Evolutionary conservation across 2,888 invertebrate species (phyloP).

Genomic region (Silvanus unidentatus): DNA sequence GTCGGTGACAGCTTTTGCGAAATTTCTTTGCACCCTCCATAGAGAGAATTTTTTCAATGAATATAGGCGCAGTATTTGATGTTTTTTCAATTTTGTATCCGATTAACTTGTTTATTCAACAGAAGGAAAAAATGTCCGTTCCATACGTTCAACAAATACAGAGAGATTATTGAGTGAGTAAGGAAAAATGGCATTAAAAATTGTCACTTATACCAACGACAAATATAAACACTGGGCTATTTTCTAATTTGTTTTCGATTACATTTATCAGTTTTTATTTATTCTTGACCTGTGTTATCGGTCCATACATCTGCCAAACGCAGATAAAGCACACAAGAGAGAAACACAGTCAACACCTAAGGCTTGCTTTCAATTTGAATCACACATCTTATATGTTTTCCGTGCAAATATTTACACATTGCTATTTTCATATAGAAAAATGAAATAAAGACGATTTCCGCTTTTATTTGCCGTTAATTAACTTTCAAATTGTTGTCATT

Average conservation of each 20-base stretch:
- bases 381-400: no score
- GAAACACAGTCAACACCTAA: neutral
- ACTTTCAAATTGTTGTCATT: no score
- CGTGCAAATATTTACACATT: no score
- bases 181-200: no score
- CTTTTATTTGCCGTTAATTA: no score
- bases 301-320: conserved; percentile 12
- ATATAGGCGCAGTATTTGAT: conserved; percentile 33
- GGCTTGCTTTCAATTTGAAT: no score
- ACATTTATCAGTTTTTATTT: conserved; percentile 11
- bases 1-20: conserved; percentile 37
- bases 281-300: conserved; percentile 11
- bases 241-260: conserved; percentile 13
- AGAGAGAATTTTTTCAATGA: conserved; percentile 30
- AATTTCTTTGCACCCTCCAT: no score
- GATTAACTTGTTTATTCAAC: conserved; percentile 41
- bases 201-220: conserved; percentile 16
- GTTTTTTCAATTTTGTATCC: conserved; percentile 42
- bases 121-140: conserved; percentile 32
- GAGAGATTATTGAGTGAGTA: no score
- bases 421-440: no score
- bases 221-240: no score
- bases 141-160: conserved; percentile 20
- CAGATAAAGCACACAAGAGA: conserved; percentile 4
- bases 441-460: no score